Evolutionary conservation across 2,797 vertebrate genomes (phyloP).

Genomic region (Siniperca scherzeri): DNA sequence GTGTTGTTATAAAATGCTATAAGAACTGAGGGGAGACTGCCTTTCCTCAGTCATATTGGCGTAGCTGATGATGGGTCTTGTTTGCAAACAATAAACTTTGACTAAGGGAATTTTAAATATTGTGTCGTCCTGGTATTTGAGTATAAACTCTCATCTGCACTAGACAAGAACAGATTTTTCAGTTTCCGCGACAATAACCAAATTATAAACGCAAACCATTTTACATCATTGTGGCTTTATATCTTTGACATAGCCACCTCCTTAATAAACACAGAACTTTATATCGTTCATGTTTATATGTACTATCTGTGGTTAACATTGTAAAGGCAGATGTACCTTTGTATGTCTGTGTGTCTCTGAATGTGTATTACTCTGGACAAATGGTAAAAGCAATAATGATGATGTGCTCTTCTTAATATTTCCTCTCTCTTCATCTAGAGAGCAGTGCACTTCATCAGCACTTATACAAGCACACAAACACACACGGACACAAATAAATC

Average conservation of each 20-base stretch:
- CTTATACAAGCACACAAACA: not conserved
- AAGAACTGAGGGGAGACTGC: too few species aligned
- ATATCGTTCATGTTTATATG: not conserved
- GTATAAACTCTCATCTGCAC: too few species aligned
- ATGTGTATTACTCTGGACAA: not conserved
- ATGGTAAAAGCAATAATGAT: slow-evolving; percentile 8
- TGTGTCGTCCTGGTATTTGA: too few species aligned
- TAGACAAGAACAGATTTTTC: too few species aligned
- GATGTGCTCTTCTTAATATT: slow-evolving; percentile 42
- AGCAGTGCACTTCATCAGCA: slow-evolving; percentile 25
- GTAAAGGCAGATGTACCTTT: not conserved
- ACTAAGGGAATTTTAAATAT: too few species aligned
- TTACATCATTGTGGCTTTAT: not conserved
- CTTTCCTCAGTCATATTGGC: too few species aligned
- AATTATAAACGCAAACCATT: not conserved
- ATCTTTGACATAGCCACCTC: not conserved
- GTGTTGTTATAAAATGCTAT: too few species aligned
- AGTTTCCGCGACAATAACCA: not conserved
- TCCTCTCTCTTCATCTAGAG: slow-evolving; percentile 23
- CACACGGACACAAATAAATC: slow-evolving; percentile 36
- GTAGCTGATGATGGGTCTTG: too few species aligned
- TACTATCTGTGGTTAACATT: not conserved
- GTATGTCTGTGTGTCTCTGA: not conserved
- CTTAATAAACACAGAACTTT: not conserved
- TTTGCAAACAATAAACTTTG: too few species aligned